phyloP scores from a whole-genome alignment of 2,888 invertebrate species.

The Neoitamus cyanurus region DNA sequence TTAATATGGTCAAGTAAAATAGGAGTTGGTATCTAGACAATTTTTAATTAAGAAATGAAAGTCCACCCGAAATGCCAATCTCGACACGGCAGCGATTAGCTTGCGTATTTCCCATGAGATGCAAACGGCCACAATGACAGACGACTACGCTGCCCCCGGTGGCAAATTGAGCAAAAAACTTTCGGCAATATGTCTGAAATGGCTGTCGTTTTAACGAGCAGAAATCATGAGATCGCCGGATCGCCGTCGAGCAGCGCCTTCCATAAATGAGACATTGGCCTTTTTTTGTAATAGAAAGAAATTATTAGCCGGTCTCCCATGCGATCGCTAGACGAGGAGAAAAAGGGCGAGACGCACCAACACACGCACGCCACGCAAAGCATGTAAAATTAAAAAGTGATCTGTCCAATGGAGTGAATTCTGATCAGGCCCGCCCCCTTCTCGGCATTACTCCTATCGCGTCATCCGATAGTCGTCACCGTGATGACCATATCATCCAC shows the following conservation, averaged over 20 bases:
- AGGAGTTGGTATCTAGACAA: background rate
- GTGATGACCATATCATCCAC: constrained; percentile 28
- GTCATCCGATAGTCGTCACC: constrained; percentile 19
- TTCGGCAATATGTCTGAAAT: background rate
- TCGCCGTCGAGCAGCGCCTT: background rate
- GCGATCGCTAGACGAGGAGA: background rate
- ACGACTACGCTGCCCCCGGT: background rate
- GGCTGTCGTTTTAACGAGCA: background rate
- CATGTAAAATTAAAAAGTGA: constrained; percentile 39
- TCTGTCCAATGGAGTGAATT: constrained; percentile 44
- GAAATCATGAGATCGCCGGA: background rate
- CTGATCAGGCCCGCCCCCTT: constrained; percentile 44
- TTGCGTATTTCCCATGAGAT: background rate
- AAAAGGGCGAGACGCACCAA: background rate
- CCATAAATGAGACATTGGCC: constrained; percentile 19
- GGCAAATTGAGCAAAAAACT: background rate
- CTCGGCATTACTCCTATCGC: constrained; percentile 13
- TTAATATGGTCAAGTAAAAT: background rate
- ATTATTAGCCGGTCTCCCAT: background rate
- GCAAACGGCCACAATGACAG: background rate
- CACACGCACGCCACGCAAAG: background rate
- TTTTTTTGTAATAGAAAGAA: constrained; percentile 11
- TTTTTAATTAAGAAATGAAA: background rate
- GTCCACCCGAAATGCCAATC: background rate
- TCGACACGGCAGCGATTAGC: background rate